Percentiles rank a stretch among this genome's conserved stretches.
Evolutionary conservation across 2,888 invertebrate species (phyloP).

Genomic region (Smittia aterrima): DNA sequence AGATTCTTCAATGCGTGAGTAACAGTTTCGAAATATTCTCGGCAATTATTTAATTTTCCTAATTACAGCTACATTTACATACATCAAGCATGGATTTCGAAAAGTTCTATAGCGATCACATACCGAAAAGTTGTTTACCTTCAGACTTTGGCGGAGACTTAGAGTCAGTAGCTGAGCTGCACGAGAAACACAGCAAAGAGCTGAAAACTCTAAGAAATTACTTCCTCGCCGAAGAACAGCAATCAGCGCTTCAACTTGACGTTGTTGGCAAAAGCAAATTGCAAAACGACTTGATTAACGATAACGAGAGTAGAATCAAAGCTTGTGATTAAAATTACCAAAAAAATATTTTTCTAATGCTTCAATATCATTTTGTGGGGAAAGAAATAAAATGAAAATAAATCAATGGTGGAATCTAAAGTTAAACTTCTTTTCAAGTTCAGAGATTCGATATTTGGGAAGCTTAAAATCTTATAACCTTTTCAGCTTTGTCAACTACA

Average conservation of each 20-base stretch:
- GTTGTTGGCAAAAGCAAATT: not conserved
- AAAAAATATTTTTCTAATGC: not conserved
- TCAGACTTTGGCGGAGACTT: constrained; percentile 63
- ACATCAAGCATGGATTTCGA: constrained; percentile 58
- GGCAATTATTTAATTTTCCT: not conserved
- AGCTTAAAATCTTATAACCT: too few species aligned
- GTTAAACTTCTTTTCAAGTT: too few species aligned
- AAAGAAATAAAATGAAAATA: too few species aligned
- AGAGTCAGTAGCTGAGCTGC: constrained; percentile 42
- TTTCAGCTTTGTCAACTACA: too few species aligned
- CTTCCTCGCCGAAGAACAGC: constrained; percentile 43
- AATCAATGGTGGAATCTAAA: too few species aligned
- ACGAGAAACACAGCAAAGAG: constrained; percentile 43
- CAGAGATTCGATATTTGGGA: too few species aligned
- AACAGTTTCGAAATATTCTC: not conserved
- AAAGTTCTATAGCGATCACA: constrained; percentile 58
- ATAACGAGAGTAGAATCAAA: constrained; percentile 11
- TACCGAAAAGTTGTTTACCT: constrained; percentile 61
- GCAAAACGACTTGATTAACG: not conserved
- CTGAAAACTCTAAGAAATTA: constrained; percentile 42
- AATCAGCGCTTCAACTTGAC: not conserved
- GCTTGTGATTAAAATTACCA: not conserved
- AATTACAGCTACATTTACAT: constrained; percentile 58
- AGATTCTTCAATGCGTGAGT: not conserved
- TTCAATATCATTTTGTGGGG: too few species aligned